phyloP scores from a whole-genome alignment of 2,797 vertebrate genomes.

The Malurus leucopterus region DNA sequence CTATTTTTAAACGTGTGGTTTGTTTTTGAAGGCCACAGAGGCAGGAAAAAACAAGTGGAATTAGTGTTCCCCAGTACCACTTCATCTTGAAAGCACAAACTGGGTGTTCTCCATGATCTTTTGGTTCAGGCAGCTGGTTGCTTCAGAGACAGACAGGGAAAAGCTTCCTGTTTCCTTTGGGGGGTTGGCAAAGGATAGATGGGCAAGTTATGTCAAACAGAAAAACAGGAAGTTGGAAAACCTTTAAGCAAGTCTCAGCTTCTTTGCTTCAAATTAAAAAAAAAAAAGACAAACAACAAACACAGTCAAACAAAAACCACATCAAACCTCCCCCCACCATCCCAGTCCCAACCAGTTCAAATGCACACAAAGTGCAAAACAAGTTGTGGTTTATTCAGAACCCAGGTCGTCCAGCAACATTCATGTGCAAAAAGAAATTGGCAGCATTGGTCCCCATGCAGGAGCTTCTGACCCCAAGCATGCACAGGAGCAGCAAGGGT shows the following conservation, averaged over 20 bases:
- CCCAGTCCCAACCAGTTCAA: not conserved
- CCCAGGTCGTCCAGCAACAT: not conserved
- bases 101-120: not conserved
- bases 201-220: conserved; percentile 13
- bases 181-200: conserved; percentile 29
- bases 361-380: conserved; percentile 16
- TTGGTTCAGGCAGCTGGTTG: conserved; percentile 38
- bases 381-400: conserved; percentile 21
- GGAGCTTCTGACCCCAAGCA: conserved; percentile 39
- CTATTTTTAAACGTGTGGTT: not conserved
- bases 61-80: not conserved
- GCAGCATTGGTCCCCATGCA: conserved; percentile 47
- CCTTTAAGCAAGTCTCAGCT: conserved; percentile 62
- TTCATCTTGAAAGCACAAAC: not conserved
- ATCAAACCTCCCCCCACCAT: not conserved
- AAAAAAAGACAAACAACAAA: not conserved
- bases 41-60: not conserved
- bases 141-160: conserved; percentile 33
- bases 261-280: conserved; percentile 39
- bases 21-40: not conserved
- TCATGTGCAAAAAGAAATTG: conserved; percentile 32
- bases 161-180: conserved; percentile 42
- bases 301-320: not conserved
- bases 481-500: conserved; percentile 45
- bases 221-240: conserved; percentile 63